phyloP scores from a whole-genome alignment of 1,140 invertebrate genomes.

The Drosophila albomicans region DNA sequence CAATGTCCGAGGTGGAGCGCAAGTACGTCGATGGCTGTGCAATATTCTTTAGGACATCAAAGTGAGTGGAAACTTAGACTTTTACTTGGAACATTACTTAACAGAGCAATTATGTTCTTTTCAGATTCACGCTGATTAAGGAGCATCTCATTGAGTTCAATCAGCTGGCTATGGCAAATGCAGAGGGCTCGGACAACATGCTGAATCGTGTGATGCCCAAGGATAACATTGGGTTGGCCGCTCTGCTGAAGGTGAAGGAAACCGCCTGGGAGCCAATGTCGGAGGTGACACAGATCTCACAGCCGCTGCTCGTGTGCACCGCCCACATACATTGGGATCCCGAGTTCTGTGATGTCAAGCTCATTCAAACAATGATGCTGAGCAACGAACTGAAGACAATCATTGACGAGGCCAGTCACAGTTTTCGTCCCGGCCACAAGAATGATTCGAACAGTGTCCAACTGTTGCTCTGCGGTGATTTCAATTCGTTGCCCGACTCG shows the following conservation, averaged over 20 bases:
- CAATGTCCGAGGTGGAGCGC: constrained; percentile 98
- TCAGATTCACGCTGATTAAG: constrained; percentile 96
- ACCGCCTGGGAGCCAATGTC: constrained; percentile 95
- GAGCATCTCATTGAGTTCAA: constrained; percentile 99
- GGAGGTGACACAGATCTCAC: constrained; percentile 91
- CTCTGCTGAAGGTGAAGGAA: constrained; percentile 96
- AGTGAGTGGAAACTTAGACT: constrained; percentile 87
- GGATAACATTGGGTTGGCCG: constrained; percentile 99
- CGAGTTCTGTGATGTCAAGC: constrained; percentile 99
- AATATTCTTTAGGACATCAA: constrained; percentile 97
- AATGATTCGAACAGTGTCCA: constrained; percentile 94
- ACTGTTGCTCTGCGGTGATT: constrained; percentile 98
- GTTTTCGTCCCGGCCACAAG: constrained; percentile 88
- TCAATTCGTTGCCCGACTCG: constrained; percentile 99
- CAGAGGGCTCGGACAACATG: constrained; percentile 99
- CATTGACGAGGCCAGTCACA: constrained; percentile 90
- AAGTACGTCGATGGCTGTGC: constrained; percentile 99
- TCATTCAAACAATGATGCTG: constrained; percentile 99
- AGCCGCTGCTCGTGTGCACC: constrained; percentile 97
- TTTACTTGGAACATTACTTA: background rate
- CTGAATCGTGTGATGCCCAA: constrained; percentile 99
- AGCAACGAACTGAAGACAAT: constrained; percentile 95
- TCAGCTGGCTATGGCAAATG: constrained; percentile 98
- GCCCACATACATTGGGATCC: constrained; percentile 99
- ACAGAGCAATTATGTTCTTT: constrained; percentile 14